Conservation (phyloP, 1,140 invertebrate species). For the Drosophila kohkoa region DNA sequence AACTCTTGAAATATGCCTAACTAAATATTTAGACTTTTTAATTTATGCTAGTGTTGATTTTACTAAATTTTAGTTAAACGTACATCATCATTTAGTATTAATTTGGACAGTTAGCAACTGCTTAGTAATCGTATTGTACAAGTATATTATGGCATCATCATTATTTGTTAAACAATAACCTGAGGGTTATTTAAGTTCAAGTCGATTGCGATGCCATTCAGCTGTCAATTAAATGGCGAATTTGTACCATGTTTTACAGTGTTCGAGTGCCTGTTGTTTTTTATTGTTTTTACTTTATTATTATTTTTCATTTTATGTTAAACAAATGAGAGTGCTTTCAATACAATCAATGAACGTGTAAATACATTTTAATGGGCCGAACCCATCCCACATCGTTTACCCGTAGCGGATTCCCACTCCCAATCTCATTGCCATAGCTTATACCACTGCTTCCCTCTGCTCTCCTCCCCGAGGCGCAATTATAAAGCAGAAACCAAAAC, state of each 20-base stretch:
- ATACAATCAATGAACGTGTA: conserved; percentile 76
- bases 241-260: conserved; percentile 43
- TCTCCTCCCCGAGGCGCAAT: conserved; percentile 32
- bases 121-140: conserved; percentile 5
- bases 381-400: conserved; percentile 29
- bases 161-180: conserved; percentile 34
- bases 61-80: not conserved
- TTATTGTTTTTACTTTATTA: conserved; percentile 8
- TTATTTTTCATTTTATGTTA: conserved; percentile 17
- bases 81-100: not conserved
- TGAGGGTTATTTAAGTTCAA: conserved; percentile 59
- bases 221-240: conserved; percentile 54
- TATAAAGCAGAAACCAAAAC: conserved; percentile 48
- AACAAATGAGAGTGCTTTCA: conserved; percentile 53
- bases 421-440: conserved; percentile 37
- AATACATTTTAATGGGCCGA: conserved; percentile 73
- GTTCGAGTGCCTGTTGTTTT: conserved; percentile 26
- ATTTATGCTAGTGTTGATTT: not conserved
- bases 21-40: no score
- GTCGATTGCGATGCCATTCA: conserved; percentile 55
- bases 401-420: conserved; percentile 9
- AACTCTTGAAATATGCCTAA: no score
- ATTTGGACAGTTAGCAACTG: conserved; percentile 6
- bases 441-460: conserved; percentile 3
- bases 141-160: conserved; percentile 28